Base-by-base conservation (phyloP, 2,113 vertebrate genomes). In the Turnix velox region DNA sequence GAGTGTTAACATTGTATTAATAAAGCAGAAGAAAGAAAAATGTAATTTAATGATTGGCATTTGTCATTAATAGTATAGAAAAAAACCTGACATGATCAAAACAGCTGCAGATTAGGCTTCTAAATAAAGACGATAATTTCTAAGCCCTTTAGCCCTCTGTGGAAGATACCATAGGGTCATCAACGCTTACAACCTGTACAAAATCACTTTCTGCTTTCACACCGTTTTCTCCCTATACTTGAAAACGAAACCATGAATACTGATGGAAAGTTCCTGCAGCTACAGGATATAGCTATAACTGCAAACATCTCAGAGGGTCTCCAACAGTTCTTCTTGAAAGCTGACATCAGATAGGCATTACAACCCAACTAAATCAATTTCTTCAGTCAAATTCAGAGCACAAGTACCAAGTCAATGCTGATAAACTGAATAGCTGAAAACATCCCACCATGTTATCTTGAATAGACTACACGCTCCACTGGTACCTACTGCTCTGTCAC, bases 401-500 rank as follows among this genome's bases (percentile, higher is more conserved):
- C 15, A 49, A 84, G 43, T 13, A 63, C 30, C 20, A 87, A 91
- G 39, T 43, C 67, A 76, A 54, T 12, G 22, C 33, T 19, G 45
- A 62, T 3, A 63, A 65, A 71, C 5, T 23, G 20, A 61, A 42
- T 3, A 83, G 25, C 27, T 73, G 65, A 58, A 54, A 76, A 72
- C 16, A 31, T 8, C 43, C 61, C 63, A 33, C 19, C 7, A 2
- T 9, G 12, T 67, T 77, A 67, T 27, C 24, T 6, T 69, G 20
- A 11, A 67, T 5, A 18, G 45, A 30, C 17, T 52, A 35, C 0
- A 0, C 2, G 28, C 20, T 52, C 27, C 27, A 25, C 10, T n/a
- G 22, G 59, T 27, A 77, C 40, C 23, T 51, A 69, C 33, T 39
- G 25, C 37, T 49, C 52, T 79, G 40, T 55, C 48, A 74, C 31